phyloP scores from a whole-genome alignment of 2,113 vertebrate genomes.

The Boleophthalmus pectinirostris region DNA sequence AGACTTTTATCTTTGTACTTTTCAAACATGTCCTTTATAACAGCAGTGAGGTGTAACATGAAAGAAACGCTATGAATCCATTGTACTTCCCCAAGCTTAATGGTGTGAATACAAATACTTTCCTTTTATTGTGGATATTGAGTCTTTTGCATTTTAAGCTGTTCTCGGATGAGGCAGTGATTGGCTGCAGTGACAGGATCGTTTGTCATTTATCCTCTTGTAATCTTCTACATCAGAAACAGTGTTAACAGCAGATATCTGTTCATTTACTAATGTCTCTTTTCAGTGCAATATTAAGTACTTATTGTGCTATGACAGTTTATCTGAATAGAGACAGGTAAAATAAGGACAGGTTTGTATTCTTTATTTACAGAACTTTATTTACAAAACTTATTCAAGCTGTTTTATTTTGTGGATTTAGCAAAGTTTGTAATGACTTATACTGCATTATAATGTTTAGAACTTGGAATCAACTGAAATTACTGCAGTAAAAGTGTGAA shows the following conservation, averaged over 20 bases:
- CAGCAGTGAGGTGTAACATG: background rate
- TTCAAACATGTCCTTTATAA: background rate
- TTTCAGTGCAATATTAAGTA: background rate
- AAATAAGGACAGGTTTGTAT: background rate
- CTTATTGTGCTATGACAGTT: background rate
- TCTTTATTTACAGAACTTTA: no score
- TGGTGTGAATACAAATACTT: background rate
- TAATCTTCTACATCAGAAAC: background rate
- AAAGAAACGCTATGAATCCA: background rate
- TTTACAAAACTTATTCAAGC: no score
- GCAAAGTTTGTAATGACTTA: no score
- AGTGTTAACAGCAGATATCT: background rate
- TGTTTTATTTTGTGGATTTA: no score
- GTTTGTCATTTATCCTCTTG: background rate
- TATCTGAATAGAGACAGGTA: background rate
- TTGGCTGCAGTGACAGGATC: constrained; percentile 1
- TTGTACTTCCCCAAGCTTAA: background rate
- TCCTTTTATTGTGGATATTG: background rate
- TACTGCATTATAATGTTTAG: no score
- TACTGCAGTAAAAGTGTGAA: no score
- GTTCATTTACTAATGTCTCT: background rate
- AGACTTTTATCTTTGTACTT: background rate
- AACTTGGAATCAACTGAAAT: no score
- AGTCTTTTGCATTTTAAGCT: background rate
- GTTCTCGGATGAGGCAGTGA: background rate